phyloP scores from a whole-genome alignment of 2,797 vertebrate species.

The Chiloscyllium punctatum region DNA sequence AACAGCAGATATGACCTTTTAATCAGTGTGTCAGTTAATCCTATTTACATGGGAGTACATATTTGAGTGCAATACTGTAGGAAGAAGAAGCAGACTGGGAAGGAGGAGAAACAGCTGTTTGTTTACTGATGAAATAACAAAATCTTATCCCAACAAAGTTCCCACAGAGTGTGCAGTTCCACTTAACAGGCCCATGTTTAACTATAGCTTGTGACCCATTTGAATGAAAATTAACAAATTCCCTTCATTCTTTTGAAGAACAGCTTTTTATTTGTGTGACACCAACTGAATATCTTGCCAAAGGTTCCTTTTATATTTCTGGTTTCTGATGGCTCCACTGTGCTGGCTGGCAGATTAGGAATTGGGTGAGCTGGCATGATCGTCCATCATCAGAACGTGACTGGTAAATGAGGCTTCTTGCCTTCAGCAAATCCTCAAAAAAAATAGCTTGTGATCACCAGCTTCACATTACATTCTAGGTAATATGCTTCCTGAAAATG shows the following conservation, averaged over 20 bases:
- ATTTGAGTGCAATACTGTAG: neutral
- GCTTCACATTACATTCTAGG: neutral
- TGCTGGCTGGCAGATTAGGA: neutral
- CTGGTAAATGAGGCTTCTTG: neutral
- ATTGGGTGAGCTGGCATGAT: neutral
- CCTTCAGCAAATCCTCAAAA: neutral
- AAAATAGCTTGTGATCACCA: neutral
- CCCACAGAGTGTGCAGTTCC: neutral
- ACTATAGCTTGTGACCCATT: neutral
- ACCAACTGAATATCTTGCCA: neutral
- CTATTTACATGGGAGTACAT: neutral
- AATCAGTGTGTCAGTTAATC: neutral
- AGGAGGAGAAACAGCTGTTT: neutral
- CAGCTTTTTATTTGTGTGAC: neutral
- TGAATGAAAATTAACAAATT: neutral
- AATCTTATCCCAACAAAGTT: neutral
- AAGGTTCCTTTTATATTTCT: neutral
- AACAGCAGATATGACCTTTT: neutral
- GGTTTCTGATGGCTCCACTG: neutral
- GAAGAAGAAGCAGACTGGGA: neutral
- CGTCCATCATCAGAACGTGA: neutral
- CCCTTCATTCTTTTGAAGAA: neutral
- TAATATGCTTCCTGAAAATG: neutral
- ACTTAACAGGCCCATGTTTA: neutral
- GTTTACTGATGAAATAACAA: neutral